Evolutionary conservation across 1,140 invertebrate species (phyloP).

Genomic region (Drepana arcuata): DNA sequence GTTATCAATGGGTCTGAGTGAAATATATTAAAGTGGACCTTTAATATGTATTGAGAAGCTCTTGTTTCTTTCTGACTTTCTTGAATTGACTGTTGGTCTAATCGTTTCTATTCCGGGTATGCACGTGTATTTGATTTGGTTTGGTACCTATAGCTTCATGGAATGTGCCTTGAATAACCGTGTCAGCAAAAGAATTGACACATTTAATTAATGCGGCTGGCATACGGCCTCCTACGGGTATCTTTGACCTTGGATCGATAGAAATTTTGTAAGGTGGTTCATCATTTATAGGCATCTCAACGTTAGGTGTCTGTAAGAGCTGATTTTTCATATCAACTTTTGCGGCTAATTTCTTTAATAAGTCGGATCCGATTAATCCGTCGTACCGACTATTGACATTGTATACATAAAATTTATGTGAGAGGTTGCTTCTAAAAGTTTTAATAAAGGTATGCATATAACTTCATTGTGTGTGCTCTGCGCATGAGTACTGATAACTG

Average conservation of each 20-base stretch:
- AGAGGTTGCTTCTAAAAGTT: not conserved
- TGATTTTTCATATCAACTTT: conserved; percentile 1
- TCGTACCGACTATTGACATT: conserved; percentile 15
- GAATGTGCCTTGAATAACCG: no score
- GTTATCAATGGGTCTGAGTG: no score
- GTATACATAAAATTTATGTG: conserved; percentile 12
- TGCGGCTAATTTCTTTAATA: conserved; percentile 1
- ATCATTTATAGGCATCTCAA: conserved; percentile 8
- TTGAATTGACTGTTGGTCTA: no score
- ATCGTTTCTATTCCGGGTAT: no score
- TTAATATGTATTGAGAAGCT: no score
- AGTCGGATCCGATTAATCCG: conserved; percentile 20
- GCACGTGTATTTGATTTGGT: no score
- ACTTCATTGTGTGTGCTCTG: conserved; percentile 1
- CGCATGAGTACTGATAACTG: conserved; percentile 6
- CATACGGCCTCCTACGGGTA: no score
- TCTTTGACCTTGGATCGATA: conserved; percentile 6
- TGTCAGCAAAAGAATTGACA: no score
- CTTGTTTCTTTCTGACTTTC: no score
- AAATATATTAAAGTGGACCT: no score
- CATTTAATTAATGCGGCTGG: no score
- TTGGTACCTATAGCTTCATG: no score
- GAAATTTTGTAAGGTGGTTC: conserved; percentile 4
- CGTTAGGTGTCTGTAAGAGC: not conserved
- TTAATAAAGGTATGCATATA: not conserved